Conservation (phyloP, 1,140 invertebrate species). For the Galleria mellonella region DNA sequence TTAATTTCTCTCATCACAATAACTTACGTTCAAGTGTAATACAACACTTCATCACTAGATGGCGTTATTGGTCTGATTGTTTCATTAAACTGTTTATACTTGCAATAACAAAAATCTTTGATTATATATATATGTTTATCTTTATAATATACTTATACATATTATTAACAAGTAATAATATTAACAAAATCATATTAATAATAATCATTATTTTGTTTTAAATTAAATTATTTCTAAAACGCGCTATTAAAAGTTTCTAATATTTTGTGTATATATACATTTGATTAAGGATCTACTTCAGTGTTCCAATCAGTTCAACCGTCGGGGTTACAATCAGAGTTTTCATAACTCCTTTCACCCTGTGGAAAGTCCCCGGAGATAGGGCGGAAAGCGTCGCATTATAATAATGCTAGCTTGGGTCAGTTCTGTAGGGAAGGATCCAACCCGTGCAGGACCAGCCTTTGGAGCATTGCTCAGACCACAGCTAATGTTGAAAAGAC, state of each 20-base stretch:
- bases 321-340: constrained; percentile 55
- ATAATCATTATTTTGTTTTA: too few species aligned
- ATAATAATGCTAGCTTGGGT: constrained; percentile 37
- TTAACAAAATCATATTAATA: too few species aligned
- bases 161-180: too few species aligned
- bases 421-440: constrained; percentile 45
- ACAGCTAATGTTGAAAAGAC: constrained; percentile 50
- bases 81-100: too few species aligned
- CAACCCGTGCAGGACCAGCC: constrained; percentile 33
- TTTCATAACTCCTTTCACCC: constrained; percentile 43
- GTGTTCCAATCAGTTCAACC: constrained; percentile 55
- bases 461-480: constrained; percentile 65
- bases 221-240: constrained; percentile 24
- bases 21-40: too few species aligned
- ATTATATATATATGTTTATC: too few species aligned
- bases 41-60: constrained; percentile 2
- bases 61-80: background rate
- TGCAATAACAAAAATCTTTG: too few species aligned
- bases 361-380: constrained; percentile 71
- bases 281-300: background rate
- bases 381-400: constrained; percentile 60
- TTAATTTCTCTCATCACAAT: too few species aligned
- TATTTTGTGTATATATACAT: constrained; percentile 20
- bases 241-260: constrained; percentile 33
- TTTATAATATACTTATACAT: too few species aligned